Evolutionary conservation across 1,140 invertebrate species (phyloP).

Genomic region (Panagrolaimus sp.): DNA sequence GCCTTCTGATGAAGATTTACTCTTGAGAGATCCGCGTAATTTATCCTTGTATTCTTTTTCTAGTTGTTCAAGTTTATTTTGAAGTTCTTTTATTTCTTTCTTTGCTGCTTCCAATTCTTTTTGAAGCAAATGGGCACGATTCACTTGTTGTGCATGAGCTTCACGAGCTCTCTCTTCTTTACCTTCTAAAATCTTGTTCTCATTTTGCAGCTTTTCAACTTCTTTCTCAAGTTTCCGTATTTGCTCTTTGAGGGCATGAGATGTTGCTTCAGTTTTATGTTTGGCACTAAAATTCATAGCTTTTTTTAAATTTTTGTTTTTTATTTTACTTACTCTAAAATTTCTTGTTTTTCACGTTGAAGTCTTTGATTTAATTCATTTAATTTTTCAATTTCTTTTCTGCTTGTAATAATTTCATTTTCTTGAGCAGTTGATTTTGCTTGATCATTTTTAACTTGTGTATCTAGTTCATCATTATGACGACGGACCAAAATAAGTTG

Average conservation of each 20-base stretch:
- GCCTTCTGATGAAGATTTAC: constrained; percentile 10
- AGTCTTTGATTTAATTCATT: constrained; percentile 54
- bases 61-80: constrained; percentile 40
- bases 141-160: constrained; percentile 42
- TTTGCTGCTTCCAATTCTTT: constrained; percentile 51
- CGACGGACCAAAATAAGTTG: constrained; percentile 50
- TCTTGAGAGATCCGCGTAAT: constrained; percentile 12
- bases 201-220: constrained; percentile 50
- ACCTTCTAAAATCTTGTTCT: constrained; percentile 36
- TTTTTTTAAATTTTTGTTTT: not conserved
- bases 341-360: constrained; percentile 52
- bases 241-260: constrained; percentile 46
- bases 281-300: constrained; percentile 48
- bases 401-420: constrained; percentile 45
- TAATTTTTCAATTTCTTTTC: constrained; percentile 50
- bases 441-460: constrained; percentile 53
- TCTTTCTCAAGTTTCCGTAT: constrained; percentile 56
- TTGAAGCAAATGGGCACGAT: constrained; percentile 40
- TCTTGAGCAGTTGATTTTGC: constrained; percentile 46
- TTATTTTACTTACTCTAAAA: constrained; percentile 38
- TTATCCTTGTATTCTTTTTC: constrained; percentile 55
- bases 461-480: constrained; percentile 56
- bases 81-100: constrained; percentile 39
- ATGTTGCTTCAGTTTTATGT: constrained; percentile 48
- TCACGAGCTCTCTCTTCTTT: constrained; percentile 46